Percentiles rank a stretch among this genome's conserved stretches.
Evolutionary conservation across 1,140 invertebrate species (phyloP).

Genomic region (Ruditapes philippinarum): DNA sequence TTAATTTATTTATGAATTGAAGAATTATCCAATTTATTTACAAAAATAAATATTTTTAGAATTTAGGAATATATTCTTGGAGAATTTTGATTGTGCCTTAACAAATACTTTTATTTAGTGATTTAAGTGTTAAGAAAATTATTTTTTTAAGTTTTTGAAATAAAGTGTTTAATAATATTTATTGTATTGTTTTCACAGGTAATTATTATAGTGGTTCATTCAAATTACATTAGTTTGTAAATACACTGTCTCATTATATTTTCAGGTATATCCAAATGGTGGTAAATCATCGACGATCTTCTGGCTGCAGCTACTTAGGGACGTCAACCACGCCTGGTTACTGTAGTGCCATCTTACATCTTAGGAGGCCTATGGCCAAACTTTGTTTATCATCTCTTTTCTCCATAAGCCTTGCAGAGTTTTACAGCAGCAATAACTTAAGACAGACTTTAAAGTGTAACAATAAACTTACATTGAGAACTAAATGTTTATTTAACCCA

Average conservation of each 20-base stretch:
- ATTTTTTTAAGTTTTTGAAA: no score
- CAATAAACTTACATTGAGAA: constrained; percentile 3
- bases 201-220: neutral
- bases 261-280: constrained; percentile 59
- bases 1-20: no score
- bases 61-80: no score
- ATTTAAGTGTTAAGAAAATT: neutral
- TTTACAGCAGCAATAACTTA: constrained; percentile 81
- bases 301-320: constrained; percentile 22
- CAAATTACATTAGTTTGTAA: neutral
- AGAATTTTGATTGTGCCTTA: neutral
- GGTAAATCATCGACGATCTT: neutral
- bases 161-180: neutral
- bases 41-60: no score
- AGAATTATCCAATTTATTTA: no score
- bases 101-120: neutral
- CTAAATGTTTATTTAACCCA: constrained; percentile 43
- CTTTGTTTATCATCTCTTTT: constrained; percentile 79
- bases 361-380: constrained; percentile 82
- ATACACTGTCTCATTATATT: neutral
- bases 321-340: constrained; percentile 30
- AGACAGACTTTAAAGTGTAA: constrained; percentile 16
- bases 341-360: constrained; percentile 72
- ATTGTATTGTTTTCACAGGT: neutral
- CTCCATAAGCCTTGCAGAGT: constrained; percentile 78